These are phyloP conservation scores for Polyodon spathula DNA, from an alignment of 2,113 vertebrate species.

Conservation along the genomic window DNA sequence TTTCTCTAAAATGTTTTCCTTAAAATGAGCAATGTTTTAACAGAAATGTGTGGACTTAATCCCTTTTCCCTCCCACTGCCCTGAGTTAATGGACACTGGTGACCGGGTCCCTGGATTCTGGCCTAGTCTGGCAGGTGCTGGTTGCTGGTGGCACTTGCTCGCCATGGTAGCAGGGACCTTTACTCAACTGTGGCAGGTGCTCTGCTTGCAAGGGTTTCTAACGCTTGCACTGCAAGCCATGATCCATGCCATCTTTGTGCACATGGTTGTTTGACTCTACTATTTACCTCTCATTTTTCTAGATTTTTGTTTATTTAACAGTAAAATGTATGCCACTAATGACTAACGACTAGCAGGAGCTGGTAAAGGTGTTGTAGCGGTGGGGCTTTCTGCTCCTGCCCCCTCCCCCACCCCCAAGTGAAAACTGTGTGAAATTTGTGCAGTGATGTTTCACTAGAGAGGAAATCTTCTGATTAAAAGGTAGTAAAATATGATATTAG, in stretches of 20 bases:
- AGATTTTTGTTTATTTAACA: too few relatives aligned
- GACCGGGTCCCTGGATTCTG: conserved; percentile 22
- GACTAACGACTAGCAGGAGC: too few relatives aligned
- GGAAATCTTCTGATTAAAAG: too few relatives aligned
- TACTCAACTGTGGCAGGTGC: conserved; percentile 16
- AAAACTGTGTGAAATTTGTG: too few relatives aligned
- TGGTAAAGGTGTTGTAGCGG: too few relatives aligned
- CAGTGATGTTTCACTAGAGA: too few relatives aligned
- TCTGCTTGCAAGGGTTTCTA: neutral
- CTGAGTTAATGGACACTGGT: conserved; percentile 17
- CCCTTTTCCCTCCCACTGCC: conserved; percentile 16
- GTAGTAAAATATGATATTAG: too few relatives aligned
- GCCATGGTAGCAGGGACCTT: conserved; percentile 17
- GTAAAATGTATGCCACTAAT: too few relatives aligned
- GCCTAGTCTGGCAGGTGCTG: conserved; percentile 35
- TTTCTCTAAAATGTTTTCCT: conserved; percentile 25
- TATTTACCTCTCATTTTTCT: too few relatives aligned
- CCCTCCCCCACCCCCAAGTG: too few relatives aligned
- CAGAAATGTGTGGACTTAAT: conserved; percentile 20
- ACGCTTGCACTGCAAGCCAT: neutral
- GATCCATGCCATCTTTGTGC: neutral
- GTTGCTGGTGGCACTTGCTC: conserved; percentile 16
- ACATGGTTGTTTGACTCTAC: too few relatives aligned
- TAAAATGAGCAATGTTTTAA: conserved; percentile 29
- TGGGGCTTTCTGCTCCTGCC: too few relatives aligned